phyloP scores from a whole-genome alignment of 2,113 vertebrate species.

The Pao palembangensis region DNA sequence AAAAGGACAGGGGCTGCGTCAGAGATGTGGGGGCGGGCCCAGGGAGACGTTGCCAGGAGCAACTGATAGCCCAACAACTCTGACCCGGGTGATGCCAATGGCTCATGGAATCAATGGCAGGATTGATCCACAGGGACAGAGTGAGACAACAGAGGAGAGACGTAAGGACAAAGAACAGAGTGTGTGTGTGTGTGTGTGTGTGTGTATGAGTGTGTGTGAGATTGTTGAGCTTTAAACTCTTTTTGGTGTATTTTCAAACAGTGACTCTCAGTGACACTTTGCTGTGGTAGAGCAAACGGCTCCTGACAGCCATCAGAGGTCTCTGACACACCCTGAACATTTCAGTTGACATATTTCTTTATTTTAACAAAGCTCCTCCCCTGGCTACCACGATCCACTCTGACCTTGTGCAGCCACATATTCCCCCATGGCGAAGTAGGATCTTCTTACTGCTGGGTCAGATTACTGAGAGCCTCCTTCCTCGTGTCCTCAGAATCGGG shows the following conservation, averaged over 20 bases:
- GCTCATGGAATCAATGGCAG: slow-evolving; percentile 63
- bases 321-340: no score
- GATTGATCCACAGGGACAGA: slow-evolving; percentile 65
- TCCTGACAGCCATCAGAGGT: no score
- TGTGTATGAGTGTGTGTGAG: neutral
- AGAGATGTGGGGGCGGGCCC: slow-evolving; percentile 44
- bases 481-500: no score
- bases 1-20: slow-evolving; percentile 46
- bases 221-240: slow-evolving; percentile 1
- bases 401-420: neutral
- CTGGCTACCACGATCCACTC: neutral
- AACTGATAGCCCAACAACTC: slow-evolving; percentile 64
- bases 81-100: slow-evolving; percentile 55
- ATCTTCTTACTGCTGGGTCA: neutral
- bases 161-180: slow-evolving; percentile 7
- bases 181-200: slow-evolving; percentile 15
- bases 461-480: neutral
- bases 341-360: neutral
- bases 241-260: no score
- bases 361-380: neutral
- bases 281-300: no score
- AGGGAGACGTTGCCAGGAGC: slow-evolving; percentile 59
- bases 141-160: slow-evolving; percentile 48
- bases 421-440: neutral
- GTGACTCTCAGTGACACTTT: no score